Evolutionary conservation across 2,888 invertebrate species (phyloP), one percentile per base, ranked within the genome.

Genomic region (Galerucella calmariensis): DNA sequence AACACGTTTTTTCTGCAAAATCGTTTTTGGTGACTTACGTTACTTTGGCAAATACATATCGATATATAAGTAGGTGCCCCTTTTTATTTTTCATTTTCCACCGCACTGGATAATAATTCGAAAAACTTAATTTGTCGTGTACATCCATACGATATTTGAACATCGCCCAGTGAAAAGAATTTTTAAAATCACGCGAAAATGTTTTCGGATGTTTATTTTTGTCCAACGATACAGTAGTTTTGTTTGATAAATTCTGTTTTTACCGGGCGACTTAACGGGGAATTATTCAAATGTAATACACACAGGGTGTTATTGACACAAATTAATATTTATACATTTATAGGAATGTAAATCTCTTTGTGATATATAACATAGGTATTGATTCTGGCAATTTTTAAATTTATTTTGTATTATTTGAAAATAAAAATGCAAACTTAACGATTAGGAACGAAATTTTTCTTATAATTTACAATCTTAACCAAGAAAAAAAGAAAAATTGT

Each of bases 331-430:
- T 35, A 66, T 53, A 65, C 35, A 63, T 41, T 51, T 72, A 66
- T 70, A 70, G 70, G 72, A 72, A 58, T 67, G 66, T 72, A 67
- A 71, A 71, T 71, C 71, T 72, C 41, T 56, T 72, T 72, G 72
- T 72, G 72, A 72, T 72, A 72, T 67, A 66, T 72, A 72, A 72
- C 66, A 66, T 72, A 66, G 59, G 72, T 72, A 66, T 72, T 72
- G 66, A 72, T 72, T 72, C 72, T 72, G 72, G 72, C 66, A 67
- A 72, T 66, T 72, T 72, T 72, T 58, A 72, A 69, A 72, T 44
- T 56, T 20, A 58, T 58, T 58, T 58, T 6, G 35, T 41, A 41
- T 20, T 58, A 58, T 20, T 58, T 58, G 16, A 20, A 58, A 20
- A 58, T 58, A 20, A 58, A 58, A 20, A 41, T 9, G 20, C 58